A percentile compares a stretch with the other conserved stretches of the same genome.
Evolutionary conservation across 2,888 invertebrate species (phyloP).

Genomic region (Margaritifera margaritifera): DNA sequence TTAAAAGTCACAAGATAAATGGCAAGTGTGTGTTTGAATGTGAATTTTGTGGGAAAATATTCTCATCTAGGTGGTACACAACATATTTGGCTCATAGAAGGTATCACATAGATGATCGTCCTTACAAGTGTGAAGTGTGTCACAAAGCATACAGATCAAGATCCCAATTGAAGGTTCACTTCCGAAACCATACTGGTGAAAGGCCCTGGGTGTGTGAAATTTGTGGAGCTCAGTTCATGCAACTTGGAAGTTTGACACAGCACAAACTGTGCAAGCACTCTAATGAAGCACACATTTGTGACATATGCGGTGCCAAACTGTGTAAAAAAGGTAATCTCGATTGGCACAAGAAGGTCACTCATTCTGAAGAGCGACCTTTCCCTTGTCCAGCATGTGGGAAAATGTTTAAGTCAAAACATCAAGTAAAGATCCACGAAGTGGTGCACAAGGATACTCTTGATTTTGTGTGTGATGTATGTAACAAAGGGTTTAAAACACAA

Average conservation of each 20-base stretch:
- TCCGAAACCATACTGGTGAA: constrained; percentile 26
- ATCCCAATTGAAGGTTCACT: constrained; percentile 28
- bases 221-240: constrained; percentile 29
- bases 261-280: constrained; percentile 25
- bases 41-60: constrained; percentile 34
- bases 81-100: constrained; percentile 28
- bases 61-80: constrained; percentile 17
- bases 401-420: constrained; percentile 32
- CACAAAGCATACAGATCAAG: constrained; percentile 24
- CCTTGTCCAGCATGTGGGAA: constrained; percentile 36
- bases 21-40: constrained; percentile 33
- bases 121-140: constrained; percentile 26
- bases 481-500: constrained; percentile 24
- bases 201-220: constrained; percentile 30
- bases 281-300: constrained; percentile 24
- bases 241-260: constrained; percentile 14
- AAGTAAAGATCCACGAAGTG: constrained; percentile 25
- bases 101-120: constrained; percentile 24
- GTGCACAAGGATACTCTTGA: constrained; percentile 23
- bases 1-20: constrained; percentile 29
- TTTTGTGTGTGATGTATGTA: constrained; percentile 32
- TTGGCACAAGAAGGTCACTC: constrained; percentile 26
- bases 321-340: constrained; percentile 21
- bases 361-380: constrained; percentile 26
- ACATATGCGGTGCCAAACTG: constrained; percentile 23